Evolutionary conservation across 2,797 vertebrate species (phyloP).

Genomic region (Serranus cabrilla): DNA sequence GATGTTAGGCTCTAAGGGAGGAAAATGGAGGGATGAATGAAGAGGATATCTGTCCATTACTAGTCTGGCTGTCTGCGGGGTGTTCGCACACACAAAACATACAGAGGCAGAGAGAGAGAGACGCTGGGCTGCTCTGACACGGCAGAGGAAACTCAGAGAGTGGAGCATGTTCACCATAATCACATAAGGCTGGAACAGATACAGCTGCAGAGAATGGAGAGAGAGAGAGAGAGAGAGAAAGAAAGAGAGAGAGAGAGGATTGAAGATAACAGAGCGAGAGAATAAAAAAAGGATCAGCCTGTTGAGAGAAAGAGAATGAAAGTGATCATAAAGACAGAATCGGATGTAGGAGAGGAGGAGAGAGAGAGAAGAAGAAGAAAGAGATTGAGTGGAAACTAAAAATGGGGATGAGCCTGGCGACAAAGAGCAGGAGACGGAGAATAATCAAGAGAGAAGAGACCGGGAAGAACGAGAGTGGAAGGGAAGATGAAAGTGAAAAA

Average conservation of each 20-base stretch:
- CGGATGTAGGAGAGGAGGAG: conserved; percentile 32
- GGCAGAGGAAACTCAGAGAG: conserved; percentile 53
- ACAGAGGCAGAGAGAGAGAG: not conserved
- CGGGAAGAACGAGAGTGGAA: conserved; percentile 44
- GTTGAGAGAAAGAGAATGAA: conserved; percentile 54
- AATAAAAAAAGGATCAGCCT: conserved; percentile 58
- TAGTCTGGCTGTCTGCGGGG: conserved; percentile 42
- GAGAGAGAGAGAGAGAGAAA: not conserved
- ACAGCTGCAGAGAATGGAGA: conserved; percentile 57
- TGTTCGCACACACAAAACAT: conserved; percentile 15
- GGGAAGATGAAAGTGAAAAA: conserved; percentile 43
- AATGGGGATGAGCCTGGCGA: conserved; percentile 54
- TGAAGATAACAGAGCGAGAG: conserved; percentile 11
- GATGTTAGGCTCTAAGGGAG: conserved; percentile 47
- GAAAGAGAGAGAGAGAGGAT: conserved; percentile 6
- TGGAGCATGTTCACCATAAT: conserved; percentile 72
- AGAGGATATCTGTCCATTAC: conserved; percentile 63
- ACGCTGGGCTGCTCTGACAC: conserved; percentile 34
- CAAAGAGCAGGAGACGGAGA: conserved; percentile 51
- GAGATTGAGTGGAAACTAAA: conserved; percentile 59
- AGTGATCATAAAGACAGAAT: conserved; percentile 46
- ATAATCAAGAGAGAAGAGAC: conserved; percentile 51
- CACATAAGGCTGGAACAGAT: conserved; percentile 74
- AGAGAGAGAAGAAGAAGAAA: conserved; percentile 22
- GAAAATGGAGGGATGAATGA: conserved; percentile 51